These are phyloP conservation scores for Sebastes fasciatus DNA, from an alignment of 2,113 vertebrate species.

Conservation along the genomic window DNA sequence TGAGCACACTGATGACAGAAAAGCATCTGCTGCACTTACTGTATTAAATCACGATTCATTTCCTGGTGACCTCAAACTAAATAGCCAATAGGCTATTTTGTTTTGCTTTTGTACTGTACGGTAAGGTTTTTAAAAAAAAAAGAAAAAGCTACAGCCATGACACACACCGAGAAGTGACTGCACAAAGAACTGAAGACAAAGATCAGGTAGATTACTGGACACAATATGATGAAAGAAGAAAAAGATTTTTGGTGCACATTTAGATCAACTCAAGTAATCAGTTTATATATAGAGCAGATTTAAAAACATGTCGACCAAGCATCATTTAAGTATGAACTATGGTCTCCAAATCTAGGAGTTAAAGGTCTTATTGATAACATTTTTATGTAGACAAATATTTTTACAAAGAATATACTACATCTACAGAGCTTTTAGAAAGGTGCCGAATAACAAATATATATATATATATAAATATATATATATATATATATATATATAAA, in stretches of 20 bases:
- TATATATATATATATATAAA: no score
- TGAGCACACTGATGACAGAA: conserved; percentile 37
- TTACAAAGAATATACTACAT: no score
- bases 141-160: background rate
- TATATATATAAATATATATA: no score
- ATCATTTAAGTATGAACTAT: background rate
- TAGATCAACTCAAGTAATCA: background rate
- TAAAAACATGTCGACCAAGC: background rate
- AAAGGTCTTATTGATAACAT: no score
- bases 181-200: background rate
- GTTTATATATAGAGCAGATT: background rate
- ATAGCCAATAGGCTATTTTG: conserved; percentile 12
- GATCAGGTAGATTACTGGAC: background rate
- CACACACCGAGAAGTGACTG: background rate
- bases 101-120: conserved; percentile 10
- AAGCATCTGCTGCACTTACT: conserved; percentile 24
- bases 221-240: background rate
- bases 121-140: background rate
- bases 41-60: conserved; percentile 40
- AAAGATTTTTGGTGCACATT: background rate
- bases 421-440: no score
- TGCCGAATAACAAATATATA: no score
- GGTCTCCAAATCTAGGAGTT: background rate
- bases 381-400: no score
- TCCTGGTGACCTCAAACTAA: conserved; percentile 32